Evolutionary conservation across 2,888 invertebrate genomes (phyloP), one percentile per base, ranked within the genome.

Genomic region (Argyresthia goedartella): DNA sequence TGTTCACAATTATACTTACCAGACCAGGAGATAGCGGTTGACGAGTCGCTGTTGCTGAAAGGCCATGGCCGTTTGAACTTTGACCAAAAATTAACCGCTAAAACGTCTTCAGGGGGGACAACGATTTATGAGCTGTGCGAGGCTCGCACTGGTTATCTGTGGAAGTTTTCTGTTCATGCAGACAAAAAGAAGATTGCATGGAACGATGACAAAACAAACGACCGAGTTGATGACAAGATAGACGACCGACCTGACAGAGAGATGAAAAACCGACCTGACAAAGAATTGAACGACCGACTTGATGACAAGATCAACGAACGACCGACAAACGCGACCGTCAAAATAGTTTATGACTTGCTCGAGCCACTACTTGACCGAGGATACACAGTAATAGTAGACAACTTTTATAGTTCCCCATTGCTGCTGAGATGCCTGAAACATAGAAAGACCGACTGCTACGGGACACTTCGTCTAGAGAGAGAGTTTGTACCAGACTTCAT

Each of bases 341-440:
- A 58, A 52, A 60, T 63, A 2, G 58, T 63, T 0, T 59, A 46
- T 14, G 54, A 60, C 46, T 52, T 61, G 7, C 1, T 57, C 4
- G 50, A 60, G 47, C 60, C 60, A 9, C 50, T 60, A 8, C 51
- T 60, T 48, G 6, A 56, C 43, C 51, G 25, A 16, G 53, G 53
- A 9, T 48, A 54, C 34, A 55, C 59, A 0, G 4, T 63, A 50
- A 54, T 60, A 56, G 62, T 65, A 60, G 62, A 60, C 46, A 60
- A 62, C 60, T 65, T 63, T 42, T 64, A 64, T 10, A 65, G 65
- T 50, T 52, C 56, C 54, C 64, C 64, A 49, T 58, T 65, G 55
- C 59, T 65, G 57, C 16, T 51, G 53, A 56, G 59, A 33, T 58
- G 49, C 41, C 49, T 65, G 8, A 62, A 59, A 55, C 16, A 0